Evolutionary conservation across 2,113 vertebrate genomes (phyloP), one percentile per base, ranked within the genome.

Genomic region (Heterotilapia buettikoferi): DNA sequence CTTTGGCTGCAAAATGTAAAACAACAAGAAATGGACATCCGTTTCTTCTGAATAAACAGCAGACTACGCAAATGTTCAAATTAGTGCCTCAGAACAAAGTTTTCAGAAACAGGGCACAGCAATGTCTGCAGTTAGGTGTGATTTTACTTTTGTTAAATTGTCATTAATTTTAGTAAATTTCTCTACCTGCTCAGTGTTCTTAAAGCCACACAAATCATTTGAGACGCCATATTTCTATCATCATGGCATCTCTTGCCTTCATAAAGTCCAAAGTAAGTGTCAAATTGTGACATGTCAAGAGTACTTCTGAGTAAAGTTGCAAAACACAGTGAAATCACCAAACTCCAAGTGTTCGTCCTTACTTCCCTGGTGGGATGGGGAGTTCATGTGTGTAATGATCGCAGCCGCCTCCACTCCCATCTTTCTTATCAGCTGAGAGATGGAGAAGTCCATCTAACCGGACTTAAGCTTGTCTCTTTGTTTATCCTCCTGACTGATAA

Each of bases 391-490:
- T 89, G 86, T 92, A 92, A 89, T 91, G 93, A 94, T 91, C 80
- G 85, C 78, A 81, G 82, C 84, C 90, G 45, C 83, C 93, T 91
- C 84, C 76, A 86, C 90, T 91, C 92, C 88, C 86, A 24, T 78
- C 66, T 73, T n/a, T 83, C 88, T 95, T 94, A 95, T 94, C 94
- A 93, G 88, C 78, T 84, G 53, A 86, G 73, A 88, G 89, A 85
- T 87, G 85, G 87, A 90, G 79, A 90, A 92, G 91, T 90, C 87
- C 84, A 73, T 89, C 89, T 89, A 63, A 89, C 85, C 54, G 87
- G 87, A 92, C 91, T 93, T 92, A 86, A 89, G 86, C 88, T 92
- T 92, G 92, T 92, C 95, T 94, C 87, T 87, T 82, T 93, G 93
- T 95, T 94, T 92, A 93, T 92, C 86, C 90, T 68, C 88, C 81